phyloP scores from a whole-genome alignment of 2,888 invertebrate genomes.

The Andrena dorsata region DNA sequence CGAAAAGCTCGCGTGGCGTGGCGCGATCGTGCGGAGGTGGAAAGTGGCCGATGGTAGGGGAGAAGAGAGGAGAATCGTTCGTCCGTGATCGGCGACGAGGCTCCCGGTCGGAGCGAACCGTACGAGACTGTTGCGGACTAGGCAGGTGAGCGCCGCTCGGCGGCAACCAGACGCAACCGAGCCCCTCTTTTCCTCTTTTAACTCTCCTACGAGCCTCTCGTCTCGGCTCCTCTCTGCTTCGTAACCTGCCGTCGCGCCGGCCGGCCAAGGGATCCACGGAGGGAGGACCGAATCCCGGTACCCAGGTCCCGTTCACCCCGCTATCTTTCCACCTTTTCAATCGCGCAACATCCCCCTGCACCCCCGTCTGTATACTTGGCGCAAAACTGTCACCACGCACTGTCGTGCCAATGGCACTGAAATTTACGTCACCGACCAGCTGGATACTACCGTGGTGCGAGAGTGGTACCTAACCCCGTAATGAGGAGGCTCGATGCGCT shows the following conservation, averaged over 20 bases:
- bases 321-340: constrained; percentile 30
- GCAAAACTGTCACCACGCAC: not conserved
- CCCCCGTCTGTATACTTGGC: not conserved
- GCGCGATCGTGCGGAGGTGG: constrained; percentile 62
- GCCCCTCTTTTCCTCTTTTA: constrained; percentile 76
- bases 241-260: constrained; percentile 52
- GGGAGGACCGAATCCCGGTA: constrained; percentile 44
- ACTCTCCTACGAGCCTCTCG: constrained; percentile 61
- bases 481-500: constrained; percentile 1
- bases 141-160: constrained; percentile 78
- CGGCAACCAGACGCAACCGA: constrained; percentile 73
- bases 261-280: constrained; percentile 39
- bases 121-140: constrained; percentile 75
- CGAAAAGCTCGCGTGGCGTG: constrained; percentile 54
- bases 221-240: constrained; percentile 59
- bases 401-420: too few relatives aligned
- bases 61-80: constrained; percentile 53
- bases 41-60: constrained; percentile 58
- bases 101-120: constrained; percentile 71
- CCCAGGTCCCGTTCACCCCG: not conserved
- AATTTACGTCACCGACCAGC: too few relatives aligned
- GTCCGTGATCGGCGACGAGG: constrained; percentile 70
- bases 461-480: not conserved
- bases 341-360: not conserved
- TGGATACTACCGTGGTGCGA: too few relatives aligned